Percentiles rank a stretch among this genome's conserved stretches.
Evolutionary conservation across 1,140 invertebrate genomes (phyloP).

Genomic region (Panulirus ornatus): DNA sequence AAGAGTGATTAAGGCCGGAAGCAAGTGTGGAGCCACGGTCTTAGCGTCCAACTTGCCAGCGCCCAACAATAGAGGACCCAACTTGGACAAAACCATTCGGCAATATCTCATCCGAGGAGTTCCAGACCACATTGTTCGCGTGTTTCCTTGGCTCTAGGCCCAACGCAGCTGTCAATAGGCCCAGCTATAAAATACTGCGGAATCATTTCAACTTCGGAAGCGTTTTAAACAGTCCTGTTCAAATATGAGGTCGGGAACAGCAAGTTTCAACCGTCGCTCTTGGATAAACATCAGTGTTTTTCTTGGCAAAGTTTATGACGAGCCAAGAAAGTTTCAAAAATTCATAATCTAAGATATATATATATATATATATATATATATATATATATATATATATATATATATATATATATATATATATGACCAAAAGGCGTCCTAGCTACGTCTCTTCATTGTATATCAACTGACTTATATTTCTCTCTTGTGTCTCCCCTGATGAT

Average conservation of each 20-base stretch:
- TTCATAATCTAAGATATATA: too few relatives aligned
- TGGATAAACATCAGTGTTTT: not conserved
- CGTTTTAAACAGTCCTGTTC: not conserved
- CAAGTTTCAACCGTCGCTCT: not conserved
- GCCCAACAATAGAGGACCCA: not conserved
- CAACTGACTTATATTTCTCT: too few relatives aligned
- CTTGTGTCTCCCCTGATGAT: too few relatives aligned
- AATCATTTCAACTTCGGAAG: not conserved
- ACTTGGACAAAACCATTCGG: constrained; percentile 15
- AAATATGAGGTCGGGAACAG: not conserved
- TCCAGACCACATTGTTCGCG: not conserved
- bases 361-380: too few relatives aligned
- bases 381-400: too few relatives aligned
- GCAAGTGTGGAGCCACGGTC: not conserved
- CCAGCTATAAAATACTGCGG: not conserved
- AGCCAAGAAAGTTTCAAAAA: too few relatives aligned
- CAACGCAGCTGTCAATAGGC: not conserved
- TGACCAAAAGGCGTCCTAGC: too few relatives aligned
- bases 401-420: too few relatives aligned
- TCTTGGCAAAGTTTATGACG: not conserved
- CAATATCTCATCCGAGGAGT: constrained; percentile 4
- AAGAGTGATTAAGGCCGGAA: not conserved
- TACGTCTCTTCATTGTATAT: too few relatives aligned
- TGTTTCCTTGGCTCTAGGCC: not conserved
- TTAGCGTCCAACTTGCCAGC: not conserved